Evolutionary conservation across 2,797 vertebrate genomes (phyloP), one percentile per base, ranked within the genome.

Genomic region (Botia kubotai): DNA sequence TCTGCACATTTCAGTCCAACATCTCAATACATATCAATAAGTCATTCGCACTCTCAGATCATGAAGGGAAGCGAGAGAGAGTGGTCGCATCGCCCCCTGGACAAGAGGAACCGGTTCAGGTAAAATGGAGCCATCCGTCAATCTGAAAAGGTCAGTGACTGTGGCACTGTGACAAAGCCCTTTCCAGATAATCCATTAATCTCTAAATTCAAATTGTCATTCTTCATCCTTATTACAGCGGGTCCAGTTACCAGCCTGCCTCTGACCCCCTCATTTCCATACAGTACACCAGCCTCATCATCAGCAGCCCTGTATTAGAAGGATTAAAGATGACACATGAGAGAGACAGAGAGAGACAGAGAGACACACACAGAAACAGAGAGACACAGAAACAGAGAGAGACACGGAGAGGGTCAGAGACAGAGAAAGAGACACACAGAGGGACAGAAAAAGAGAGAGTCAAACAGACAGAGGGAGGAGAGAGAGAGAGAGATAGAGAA

Each of bases 141-240:
- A 93, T 94, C 93, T 94, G 94, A 90, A 95, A 95, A 95, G 94
- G 95, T 96, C 93, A 91, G 90, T 90, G 90, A 62, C 86, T 84
- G 73, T 91, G 91, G 90, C 87, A 89, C 78, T 86, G 85, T 89
- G 89, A 91, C 89, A n/a, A 90, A 86, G 81, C 86, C 91, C 90
- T 91, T 81, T 83, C 87, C 83, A 90, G 91, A 92, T 92, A 90
- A 93, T 90, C 90, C 90, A 93, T 94, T 94, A 92, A 93, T 93
- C 90, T 93, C 86, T 79, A 87, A 90, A 90, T 92, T 91, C 85
- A 91, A 92, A 89, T 92, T 91, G 90, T 92, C 90, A 89, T 90
- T 87, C 86, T 81, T 87, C 85, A 86, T 89, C 76, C 88, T 89
- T 85, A 91, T 91, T 93, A 91, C 84, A 89, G 65, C 63, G 68